phyloP scores from a whole-genome alignment of 2,888 invertebrate genomes.

The Amphimallon solstitiale region DNA sequence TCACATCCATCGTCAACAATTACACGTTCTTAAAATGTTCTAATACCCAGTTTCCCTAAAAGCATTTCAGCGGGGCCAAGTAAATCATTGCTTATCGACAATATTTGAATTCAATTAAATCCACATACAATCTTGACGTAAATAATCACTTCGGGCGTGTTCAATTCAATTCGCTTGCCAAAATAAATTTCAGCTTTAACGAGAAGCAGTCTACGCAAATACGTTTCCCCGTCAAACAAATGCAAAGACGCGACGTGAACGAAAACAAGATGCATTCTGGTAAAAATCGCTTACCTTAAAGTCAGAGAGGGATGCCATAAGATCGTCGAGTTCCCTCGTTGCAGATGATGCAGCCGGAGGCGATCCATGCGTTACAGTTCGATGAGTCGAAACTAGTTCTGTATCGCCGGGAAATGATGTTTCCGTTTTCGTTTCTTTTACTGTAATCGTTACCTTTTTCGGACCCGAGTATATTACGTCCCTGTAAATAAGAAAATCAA shows the following conservation, averaged over 20 bases:
- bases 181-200: slow-evolving; percentile 13
- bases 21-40: no score
- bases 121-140: no score
- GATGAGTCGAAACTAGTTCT: slow-evolving; percentile 67
- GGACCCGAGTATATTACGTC: slow-evolving; percentile 63
- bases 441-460: slow-evolving; percentile 69
- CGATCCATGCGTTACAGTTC: slow-evolving; percentile 64
- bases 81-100: no score
- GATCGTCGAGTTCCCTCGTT: slow-evolving; percentile 92
- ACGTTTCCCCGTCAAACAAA: neutral
- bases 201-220: neutral
- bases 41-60: no score
- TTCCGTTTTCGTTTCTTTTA: slow-evolving; percentile 70
- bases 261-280: slow-evolving; percentile 28
- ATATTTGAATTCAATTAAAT: neutral
- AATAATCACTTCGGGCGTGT: neutral
- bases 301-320: slow-evolving; percentile 95
- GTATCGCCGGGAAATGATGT: slow-evolving; percentile 66
- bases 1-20: no score
- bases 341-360: slow-evolving; percentile 74
- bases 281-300: slow-evolving; percentile 78
- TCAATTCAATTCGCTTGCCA: slow-evolving; percentile 4
- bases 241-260: slow-evolving; percentile 24
- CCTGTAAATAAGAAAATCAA: slow-evolving; percentile 49
- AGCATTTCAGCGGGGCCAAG: no score